Evolutionary conservation across 2,888 invertebrate species (phyloP).

Genomic region (Meandrusa payeni): DNA sequence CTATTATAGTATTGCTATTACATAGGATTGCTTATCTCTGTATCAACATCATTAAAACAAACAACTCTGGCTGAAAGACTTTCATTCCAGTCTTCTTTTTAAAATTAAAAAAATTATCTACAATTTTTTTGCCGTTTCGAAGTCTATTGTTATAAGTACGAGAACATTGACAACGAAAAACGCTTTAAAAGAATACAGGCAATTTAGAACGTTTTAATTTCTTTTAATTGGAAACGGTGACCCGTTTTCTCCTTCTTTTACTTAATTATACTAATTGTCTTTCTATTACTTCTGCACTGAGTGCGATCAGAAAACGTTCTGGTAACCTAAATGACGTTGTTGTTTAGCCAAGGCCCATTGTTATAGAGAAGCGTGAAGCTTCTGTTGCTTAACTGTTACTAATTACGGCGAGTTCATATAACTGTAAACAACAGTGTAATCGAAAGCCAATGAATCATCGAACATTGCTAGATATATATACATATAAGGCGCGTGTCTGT

Average conservation of each 20-base stretch:
- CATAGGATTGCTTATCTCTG: too few species aligned
- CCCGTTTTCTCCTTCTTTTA: not conserved
- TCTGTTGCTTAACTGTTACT: slow-evolving; percentile 20
- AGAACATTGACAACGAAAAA: too few species aligned
- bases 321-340: slow-evolving; percentile 15
- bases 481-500: not conserved
- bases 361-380: slow-evolving; percentile 8
- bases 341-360: slow-evolving; percentile 1
- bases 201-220: slow-evolving; percentile 13
- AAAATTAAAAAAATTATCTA: too few species aligned
- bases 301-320: slow-evolving; percentile 8
- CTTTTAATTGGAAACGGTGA: not conserved
- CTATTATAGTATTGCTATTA: too few species aligned
- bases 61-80: too few species aligned
- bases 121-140: too few species aligned
- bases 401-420: slow-evolving; percentile 26
- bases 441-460: slow-evolving; percentile 25
- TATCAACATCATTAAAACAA: too few species aligned
- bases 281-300: not conserved
- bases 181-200: not conserved
- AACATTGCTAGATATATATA: too few species aligned
- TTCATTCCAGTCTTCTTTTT: too few species aligned
- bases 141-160: too few species aligned
- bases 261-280: slow-evolving; percentile 12
- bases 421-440: slow-evolving; percentile 26